Conservation (phyloP, 2,113 vertebrate species). For the Egretta garzetta region DNA sequence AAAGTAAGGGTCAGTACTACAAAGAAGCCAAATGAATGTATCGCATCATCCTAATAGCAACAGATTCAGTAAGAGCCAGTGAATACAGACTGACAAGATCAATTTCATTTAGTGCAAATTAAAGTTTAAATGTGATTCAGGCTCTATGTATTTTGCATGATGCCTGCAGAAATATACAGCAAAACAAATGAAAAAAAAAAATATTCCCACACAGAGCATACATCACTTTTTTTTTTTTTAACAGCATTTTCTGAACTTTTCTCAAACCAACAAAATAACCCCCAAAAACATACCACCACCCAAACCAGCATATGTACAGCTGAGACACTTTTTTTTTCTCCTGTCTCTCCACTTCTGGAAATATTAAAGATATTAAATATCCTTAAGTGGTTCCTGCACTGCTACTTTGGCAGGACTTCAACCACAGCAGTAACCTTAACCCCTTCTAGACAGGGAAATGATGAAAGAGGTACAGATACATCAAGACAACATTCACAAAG, state of each 20-base stretch:
- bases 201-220: background rate
- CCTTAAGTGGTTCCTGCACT: background rate
- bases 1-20: background rate
- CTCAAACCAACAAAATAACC: background rate
- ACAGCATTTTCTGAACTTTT: background rate
- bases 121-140: background rate
- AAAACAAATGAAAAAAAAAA: background rate
- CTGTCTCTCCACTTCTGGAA: background rate
- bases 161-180: background rate
- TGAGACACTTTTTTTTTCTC: background rate
- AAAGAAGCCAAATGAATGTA: background rate
- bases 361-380: background rate
- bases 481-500: accelerated
- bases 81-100: background rate
- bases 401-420: background rate
- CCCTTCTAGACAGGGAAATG: background rate
- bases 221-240: background rate
- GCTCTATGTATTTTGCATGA: background rate
- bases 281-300: accelerated
- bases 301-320: background rate
- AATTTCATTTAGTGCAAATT: background rate
- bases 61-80: background rate
- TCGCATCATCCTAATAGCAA: background rate
- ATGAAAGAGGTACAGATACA: accelerated
- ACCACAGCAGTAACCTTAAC: background rate